Evolutionary conservation across 1,140 invertebrate species (phyloP).

Genomic region (Meloidogyne hapla): DNA sequence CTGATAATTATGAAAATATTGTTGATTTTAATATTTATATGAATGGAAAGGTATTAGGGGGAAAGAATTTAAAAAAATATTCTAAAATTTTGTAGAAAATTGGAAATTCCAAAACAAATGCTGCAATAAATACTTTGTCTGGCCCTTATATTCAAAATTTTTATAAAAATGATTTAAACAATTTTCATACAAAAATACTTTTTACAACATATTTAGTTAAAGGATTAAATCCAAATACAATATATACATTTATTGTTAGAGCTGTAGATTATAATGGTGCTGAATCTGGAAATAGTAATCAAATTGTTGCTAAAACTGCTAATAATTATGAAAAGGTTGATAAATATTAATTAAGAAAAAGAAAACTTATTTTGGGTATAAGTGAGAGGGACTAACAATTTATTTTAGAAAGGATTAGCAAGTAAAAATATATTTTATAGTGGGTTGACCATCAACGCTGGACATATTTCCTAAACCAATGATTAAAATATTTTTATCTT

Average conservation of each 20-base stretch:
- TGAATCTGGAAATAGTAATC: neutral
- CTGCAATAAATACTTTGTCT: neutral
- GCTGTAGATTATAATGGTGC: neutral
- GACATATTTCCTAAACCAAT: too few species aligned
- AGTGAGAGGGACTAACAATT: neutral
- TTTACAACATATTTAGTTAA: neutral
- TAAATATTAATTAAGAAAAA: neutral
- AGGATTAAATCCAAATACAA: neutral
- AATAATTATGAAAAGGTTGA: neutral
- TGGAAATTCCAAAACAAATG: neutral
- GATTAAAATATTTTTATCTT: neutral
- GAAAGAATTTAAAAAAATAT: too few species aligned
- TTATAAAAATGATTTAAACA: conserved; percentile 12
- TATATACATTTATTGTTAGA: neutral
- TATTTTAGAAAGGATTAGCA: too few species aligned
- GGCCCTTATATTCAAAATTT: conserved; percentile 4
- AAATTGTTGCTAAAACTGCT: neutral
- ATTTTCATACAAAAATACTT: conserved; percentile 4
- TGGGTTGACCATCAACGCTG: too few species aligned
- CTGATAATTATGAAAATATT: conserved; percentile 2
- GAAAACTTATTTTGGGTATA: too few species aligned
- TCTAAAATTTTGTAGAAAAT: neutral
- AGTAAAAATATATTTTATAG: too few species aligned
- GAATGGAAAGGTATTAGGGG: neutral
- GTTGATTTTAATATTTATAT: conserved; percentile 2